These are phyloP conservation scores for Trissolcus basalis DNA, from an alignment of 1,140 invertebrate species.

Conservation along the genomic window DNA sequence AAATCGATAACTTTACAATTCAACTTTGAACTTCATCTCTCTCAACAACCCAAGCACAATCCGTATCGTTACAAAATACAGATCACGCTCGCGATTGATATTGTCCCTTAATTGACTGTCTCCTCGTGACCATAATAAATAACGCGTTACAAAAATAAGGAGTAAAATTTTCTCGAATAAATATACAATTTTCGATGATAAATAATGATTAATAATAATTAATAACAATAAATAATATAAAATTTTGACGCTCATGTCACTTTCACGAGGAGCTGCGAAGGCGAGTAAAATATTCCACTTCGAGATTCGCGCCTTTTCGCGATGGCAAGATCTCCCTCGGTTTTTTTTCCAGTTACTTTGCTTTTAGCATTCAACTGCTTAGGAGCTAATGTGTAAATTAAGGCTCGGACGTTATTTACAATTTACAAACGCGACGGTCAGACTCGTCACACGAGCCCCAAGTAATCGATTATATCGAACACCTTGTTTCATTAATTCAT, in stretches of 20 bases:
- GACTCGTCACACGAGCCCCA: conserved; percentile 31
- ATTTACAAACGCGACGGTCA: conserved; percentile 39
- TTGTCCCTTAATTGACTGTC: conserved; percentile 72
- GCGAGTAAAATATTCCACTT: conserved; percentile 26
- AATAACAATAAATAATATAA: conserved; percentile 26
- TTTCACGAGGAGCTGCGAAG: conserved; percentile 47
- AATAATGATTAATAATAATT: conserved; percentile 21
- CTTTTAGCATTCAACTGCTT: conserved; percentile 2
- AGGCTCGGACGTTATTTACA: conserved; percentile 52
- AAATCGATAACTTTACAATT: conserved; percentile 6
- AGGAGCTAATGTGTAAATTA: conserved; percentile 47
- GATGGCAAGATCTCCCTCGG: conserved; percentile 35
- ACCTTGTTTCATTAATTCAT: conserved; percentile 12
- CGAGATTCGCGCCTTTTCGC: not conserved
- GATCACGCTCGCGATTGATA: conserved; percentile 50
- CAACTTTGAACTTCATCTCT: not conserved
- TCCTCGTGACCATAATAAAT: conserved; percentile 50
- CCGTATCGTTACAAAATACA: conserved; percentile 3
- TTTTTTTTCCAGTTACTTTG: too few relatives aligned
- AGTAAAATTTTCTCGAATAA: conserved; percentile 28
- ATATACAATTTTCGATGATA: conserved; percentile 24
- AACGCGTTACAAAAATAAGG: conserved; percentile 42
- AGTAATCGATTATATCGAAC: conserved; percentile 55
- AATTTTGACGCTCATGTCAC: conserved; percentile 21
- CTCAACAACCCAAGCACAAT: not conserved